These are phyloP conservation scores for Forbesichthys papilliferus DNA, from an alignment of 2,113 vertebrate species.

Conservation along the genomic window DNA sequence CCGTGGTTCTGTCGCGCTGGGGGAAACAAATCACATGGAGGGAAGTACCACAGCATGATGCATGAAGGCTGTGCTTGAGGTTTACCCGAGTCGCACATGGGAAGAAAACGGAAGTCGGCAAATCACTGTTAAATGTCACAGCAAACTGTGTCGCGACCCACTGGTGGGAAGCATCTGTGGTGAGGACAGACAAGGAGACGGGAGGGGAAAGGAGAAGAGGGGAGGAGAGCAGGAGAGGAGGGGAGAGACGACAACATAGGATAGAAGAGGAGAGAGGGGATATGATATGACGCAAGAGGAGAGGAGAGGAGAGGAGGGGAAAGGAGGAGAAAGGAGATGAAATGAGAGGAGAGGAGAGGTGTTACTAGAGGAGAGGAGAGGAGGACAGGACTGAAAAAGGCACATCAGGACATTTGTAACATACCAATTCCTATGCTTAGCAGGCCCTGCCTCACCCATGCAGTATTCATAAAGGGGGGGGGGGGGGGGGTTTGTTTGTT, in stretches of 20 bases:
- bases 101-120: conserved; percentile 5
- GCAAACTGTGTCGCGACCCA: neutral
- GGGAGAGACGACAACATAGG: conserved; percentile 1
- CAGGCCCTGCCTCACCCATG: conserved; percentile 17
- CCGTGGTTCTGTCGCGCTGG: conserved; percentile 33
- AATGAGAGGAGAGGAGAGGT: neutral
- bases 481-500: conserved; percentile 15
- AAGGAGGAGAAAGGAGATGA: neutral
- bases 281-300: too few relatives aligned
- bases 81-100: conserved; percentile 16
- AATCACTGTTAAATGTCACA: conserved; percentile 13
- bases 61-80: neutral
- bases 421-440: conserved; percentile 32
- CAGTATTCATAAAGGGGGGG: conserved; percentile 39
- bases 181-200: neutral
- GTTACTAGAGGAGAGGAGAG: too few relatives aligned
- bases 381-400: neutral
- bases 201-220: neutral
- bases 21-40: neutral
- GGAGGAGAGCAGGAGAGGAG: too few relatives aligned
- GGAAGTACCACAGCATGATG: neutral
- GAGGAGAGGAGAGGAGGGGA: too few relatives aligned
- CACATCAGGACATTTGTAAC: too few relatives aligned
- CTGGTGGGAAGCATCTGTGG: neutral
- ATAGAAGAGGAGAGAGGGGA: too few relatives aligned